Evolutionary conservation across 2,888 invertebrate species (phyloP).

Genomic region (Parthenolecanium corni): DNA sequence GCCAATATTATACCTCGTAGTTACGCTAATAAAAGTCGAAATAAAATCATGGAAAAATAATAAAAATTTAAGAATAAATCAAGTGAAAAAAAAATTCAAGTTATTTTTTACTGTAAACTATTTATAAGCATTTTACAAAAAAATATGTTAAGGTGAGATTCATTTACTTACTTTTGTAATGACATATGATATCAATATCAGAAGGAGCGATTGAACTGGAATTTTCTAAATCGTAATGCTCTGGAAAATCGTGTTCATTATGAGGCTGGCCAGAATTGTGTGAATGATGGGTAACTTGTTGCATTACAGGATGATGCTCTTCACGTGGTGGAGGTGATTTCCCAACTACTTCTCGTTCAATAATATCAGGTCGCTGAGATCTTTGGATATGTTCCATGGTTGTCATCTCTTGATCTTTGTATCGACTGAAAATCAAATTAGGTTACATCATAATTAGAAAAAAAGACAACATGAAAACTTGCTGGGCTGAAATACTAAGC

Average conservation of each 20-base stretch:
- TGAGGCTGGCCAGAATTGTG: conserved; percentile 50
- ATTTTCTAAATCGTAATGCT: conserved; percentile 92
- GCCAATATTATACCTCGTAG: too few relatives aligned
- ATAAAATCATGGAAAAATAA: too few relatives aligned
- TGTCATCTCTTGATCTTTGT: conserved; percentile 68
- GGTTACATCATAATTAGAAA: too few relatives aligned
- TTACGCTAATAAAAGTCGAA: too few relatives aligned
- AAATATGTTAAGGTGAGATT: too few relatives aligned
- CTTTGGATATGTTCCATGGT: conserved; percentile 44
- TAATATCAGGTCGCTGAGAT: conserved; percentile 81
- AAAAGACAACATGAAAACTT: too few relatives aligned
- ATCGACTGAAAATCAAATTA: conserved; percentile 37
- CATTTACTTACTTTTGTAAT: conserved; percentile 60
- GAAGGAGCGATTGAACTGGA: conserved; percentile 95
- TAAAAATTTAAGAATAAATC: too few relatives aligned
- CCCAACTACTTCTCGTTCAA: conserved; percentile 75
- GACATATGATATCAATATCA: conserved; percentile 91
- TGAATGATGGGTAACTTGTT: conserved; percentile 52
- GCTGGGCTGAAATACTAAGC: too few relatives aligned
- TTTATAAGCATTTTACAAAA: too few relatives aligned
- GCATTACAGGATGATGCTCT: conserved; percentile 65
- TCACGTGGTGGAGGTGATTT: conserved; percentile 73
- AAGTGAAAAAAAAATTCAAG: too few relatives aligned
- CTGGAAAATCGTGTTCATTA: conserved; percentile 58
- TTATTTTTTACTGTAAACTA: too few relatives aligned